A percentile compares a stretch with the other conserved stretches of the same genome.
These are phyloP conservation scores for Henricia sp. DNA, from an alignment of 53 echinoderm and acorn worm genomes.

Conservation along the genomic window DNA sequence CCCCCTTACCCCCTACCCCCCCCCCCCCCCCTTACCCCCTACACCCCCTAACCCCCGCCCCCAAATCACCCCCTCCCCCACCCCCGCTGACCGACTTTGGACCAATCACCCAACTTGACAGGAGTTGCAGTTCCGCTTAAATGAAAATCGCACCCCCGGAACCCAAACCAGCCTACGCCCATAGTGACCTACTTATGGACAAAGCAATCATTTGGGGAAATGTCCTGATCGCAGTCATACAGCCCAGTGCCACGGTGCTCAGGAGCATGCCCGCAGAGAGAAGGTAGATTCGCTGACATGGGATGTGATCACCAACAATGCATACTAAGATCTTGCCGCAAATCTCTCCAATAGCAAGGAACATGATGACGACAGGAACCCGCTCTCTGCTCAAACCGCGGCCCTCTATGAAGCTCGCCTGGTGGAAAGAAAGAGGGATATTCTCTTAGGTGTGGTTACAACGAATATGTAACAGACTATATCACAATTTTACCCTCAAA, in stretches of 20 bases:
- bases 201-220: neutral
- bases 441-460: no score
- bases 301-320: slow-evolving; percentile 81
- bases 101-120: no score
- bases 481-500: neutral
- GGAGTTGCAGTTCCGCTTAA: no score
- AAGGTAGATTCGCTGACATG: slow-evolving; percentile 76
- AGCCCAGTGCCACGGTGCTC: slow-evolving; percentile 10
- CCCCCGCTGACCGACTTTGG: no score
- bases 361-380: slow-evolving; percentile 69
- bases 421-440: neutral
- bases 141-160: no score
- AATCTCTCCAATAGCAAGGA: slow-evolving; percentile 76
- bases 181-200: neutral
- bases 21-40: no score
- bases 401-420: slow-evolving; percentile 79
- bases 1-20: no score
- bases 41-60: no score
- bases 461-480: neutral
- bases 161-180: no score
- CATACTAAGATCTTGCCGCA: slow-evolving; percentile 70
- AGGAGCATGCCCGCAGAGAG: slow-evolving; percentile 58
- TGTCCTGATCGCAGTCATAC: neutral
- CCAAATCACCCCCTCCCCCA: no score
- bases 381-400: slow-evolving; percentile 23